Percentiles rank a stretch among this genome's conserved stretches.
These are phyloP conservation scores for Cyprinodon tularosa DNA, from an alignment of 2,113 vertebrate species.

Conservation along the genomic window DNA sequence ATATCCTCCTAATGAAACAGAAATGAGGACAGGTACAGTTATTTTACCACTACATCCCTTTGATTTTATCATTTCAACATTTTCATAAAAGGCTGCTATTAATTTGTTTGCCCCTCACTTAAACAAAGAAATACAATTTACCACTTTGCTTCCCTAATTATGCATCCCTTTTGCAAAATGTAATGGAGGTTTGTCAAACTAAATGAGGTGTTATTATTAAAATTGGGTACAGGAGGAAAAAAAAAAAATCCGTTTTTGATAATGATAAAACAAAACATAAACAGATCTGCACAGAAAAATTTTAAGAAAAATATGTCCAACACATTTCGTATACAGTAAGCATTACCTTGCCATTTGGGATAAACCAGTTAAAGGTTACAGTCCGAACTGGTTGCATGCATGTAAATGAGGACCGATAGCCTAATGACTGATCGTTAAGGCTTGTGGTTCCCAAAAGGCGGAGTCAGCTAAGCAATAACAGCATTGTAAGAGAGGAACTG, in stretches of 20 bases:
- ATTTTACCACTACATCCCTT: not conserved
- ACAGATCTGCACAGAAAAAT: conserved; percentile 30
- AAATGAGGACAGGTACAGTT: conserved; percentile 9
- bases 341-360: too few relatives aligned
- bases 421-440: too few relatives aligned
- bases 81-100: conserved; percentile 31
- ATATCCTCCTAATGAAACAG: conserved; percentile 2
- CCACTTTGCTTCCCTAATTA: conserved; percentile 47
- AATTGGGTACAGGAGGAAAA: not conserved
- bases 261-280: not conserved
- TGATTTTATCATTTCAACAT: conserved; percentile 35
- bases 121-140: conserved; percentile 29
- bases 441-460: too few relatives aligned
- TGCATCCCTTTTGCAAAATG: conserved; percentile 47
- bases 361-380: too few relatives aligned
- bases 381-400: too few relatives aligned
- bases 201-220: not conserved
- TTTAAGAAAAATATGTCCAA: too few relatives aligned
- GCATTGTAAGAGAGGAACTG: too few relatives aligned
- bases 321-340: too few relatives aligned
- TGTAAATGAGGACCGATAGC: too few relatives aligned
- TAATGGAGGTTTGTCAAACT: not conserved
- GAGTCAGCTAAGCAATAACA: too few relatives aligned
- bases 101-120: conserved; percentile 21
- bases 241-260: conserved; percentile 12